Evolutionary conservation across 1,140 invertebrate species (phyloP).

Genomic region (Bacillus rossius): DNA sequence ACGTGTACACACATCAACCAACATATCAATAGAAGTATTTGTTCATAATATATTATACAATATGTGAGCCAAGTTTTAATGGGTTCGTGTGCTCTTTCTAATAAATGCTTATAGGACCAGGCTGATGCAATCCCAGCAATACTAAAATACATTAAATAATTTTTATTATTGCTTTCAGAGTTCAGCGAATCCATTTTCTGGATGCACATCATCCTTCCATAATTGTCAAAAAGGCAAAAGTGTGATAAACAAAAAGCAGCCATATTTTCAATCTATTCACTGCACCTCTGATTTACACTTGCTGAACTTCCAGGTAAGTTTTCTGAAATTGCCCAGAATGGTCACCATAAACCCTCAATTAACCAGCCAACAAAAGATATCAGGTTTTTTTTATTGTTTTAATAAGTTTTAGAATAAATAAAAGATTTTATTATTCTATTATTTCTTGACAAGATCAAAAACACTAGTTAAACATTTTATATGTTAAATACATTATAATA

Average conservation of each 20-base stretch:
- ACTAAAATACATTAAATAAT: background rate
- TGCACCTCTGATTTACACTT: background rate
- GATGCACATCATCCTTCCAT: background rate
- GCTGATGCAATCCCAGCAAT: conserved; percentile 12
- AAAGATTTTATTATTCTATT: conserved; percentile 8
- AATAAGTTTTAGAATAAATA: conserved; percentile 13
- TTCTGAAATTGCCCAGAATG: conserved; percentile 2
- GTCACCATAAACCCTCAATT: conserved; percentile 4
- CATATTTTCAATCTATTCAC: too few relatives aligned
- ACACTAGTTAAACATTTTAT: conserved; percentile 14
- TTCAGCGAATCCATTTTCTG: background rate
- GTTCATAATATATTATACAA: conserved; percentile 9
- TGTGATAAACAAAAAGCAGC: too few relatives aligned
- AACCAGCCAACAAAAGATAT: conserved; percentile 14
- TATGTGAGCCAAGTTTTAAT: too few relatives aligned
- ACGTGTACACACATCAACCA: conserved; percentile 17
- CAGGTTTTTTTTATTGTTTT: conserved; percentile 10
- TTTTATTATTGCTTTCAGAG: conserved; percentile 19
- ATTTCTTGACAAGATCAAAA: conserved; percentile 1
- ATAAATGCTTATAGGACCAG: conserved; percentile 4
- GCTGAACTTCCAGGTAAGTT: background rate
- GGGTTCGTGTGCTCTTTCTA: too few relatives aligned
- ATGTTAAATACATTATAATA: conserved; percentile 25
- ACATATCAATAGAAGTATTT: conserved; percentile 19
- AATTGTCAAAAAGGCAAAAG: conserved; percentile 15